Percentiles rank a stretch among this genome's conserved stretches.
These are phyloP conservation scores for Mobula hypostoma DNA, from an alignment of 2,113 vertebrate genomes.

Conservation along the genomic window DNA sequence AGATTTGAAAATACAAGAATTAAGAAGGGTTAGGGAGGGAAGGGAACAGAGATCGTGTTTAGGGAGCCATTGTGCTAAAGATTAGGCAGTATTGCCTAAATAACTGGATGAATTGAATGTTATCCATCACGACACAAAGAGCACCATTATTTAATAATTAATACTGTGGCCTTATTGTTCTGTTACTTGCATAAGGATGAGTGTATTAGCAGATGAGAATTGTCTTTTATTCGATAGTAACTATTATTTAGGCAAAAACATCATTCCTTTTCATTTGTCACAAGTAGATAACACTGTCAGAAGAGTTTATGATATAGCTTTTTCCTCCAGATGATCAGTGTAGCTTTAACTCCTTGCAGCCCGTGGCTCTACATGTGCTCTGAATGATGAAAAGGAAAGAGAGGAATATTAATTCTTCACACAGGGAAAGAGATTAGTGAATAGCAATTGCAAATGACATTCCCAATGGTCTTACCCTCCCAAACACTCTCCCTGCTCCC, in stretches of 20 bases:
- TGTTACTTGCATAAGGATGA: constrained; percentile 34
- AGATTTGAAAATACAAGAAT: background rate
- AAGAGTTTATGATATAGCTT: constrained; percentile 27
- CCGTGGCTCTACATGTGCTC: background rate
- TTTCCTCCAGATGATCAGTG: background rate
- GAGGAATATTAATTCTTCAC: background rate
- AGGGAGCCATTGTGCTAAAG: constrained; percentile 33
- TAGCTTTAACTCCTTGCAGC: background rate
- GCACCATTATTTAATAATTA: constrained; percentile 37
- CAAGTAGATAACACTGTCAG: background rate
- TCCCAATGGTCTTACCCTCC: background rate
- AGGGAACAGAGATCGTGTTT: background rate
- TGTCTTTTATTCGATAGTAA: constrained; percentile 35
- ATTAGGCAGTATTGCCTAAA: constrained; percentile 28
- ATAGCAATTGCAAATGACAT: background rate
- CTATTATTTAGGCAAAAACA: constrained; percentile 22
- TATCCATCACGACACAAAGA: constrained; percentile 30
- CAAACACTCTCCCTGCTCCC: background rate
- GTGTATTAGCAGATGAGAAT: constrained; percentile 35
- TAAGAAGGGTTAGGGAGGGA: constrained; percentile 19
- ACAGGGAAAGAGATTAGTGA: background rate
- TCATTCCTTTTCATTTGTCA: constrained; percentile 37
- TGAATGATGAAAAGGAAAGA: background rate
- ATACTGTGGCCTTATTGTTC: constrained; percentile 35
- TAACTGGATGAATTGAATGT: constrained; percentile 34